Conservation (phyloP, 1,140 invertebrate genomes). For the Araneus ventricosus region DNA sequence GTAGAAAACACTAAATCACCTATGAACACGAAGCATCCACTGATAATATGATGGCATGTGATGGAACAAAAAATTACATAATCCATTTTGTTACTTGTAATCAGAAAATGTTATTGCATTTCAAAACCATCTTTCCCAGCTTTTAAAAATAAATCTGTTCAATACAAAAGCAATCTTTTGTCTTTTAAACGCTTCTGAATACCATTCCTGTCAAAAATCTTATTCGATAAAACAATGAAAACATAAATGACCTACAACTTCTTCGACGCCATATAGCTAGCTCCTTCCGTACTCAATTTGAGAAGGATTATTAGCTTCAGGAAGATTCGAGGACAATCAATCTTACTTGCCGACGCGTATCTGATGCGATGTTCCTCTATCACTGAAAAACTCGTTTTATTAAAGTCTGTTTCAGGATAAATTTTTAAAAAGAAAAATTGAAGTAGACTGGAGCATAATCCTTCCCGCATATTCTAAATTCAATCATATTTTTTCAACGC, state of each 20-base stretch:
- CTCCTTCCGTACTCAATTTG: background rate
- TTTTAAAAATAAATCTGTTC: no score
- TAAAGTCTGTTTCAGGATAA: background rate
- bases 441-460: background rate
- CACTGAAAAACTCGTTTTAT: background rate
- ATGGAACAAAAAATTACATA: no score
- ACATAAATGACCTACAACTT: no score
- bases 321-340: background rate
- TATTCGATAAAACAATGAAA: background rate
- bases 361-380: background rate
- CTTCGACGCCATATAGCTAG: no score
- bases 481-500: background rate
- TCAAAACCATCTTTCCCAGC: no score
- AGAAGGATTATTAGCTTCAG: background rate
- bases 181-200: no score
- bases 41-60: no score
- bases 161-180: no score
- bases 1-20: no score
- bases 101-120: no score
- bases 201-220: background rate
- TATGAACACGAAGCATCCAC: no score
- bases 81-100: no score
- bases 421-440: background rate
- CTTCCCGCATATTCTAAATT: background rate
- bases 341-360: background rate